Percentiles rank a stretch among this genome's conserved stretches.
phyloP scores from a whole-genome alignment of 1,140 invertebrate species.

The Leptestheria dahalacensis region DNA sequence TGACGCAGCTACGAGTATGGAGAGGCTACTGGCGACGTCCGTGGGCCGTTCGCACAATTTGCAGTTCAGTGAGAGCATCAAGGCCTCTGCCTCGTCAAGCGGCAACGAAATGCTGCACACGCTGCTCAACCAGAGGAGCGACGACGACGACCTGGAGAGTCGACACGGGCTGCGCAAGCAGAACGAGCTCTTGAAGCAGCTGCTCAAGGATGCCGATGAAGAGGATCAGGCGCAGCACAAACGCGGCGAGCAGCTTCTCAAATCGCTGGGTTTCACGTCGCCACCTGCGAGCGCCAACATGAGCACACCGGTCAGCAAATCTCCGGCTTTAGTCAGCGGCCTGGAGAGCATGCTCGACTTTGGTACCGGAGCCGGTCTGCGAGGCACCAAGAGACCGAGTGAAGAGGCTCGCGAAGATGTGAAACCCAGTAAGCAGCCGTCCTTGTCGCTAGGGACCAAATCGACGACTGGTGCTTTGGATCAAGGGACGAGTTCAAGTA shows the following conservation, averaged over 20 bases:
- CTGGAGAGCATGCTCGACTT: constrained; percentile 1
- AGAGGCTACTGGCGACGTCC: constrained; percentile 32
- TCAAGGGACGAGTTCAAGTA: constrained; percentile 21
- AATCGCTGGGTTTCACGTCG: constrained; percentile 41
- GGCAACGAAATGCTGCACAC: constrained; percentile 56
- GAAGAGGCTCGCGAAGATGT: constrained; percentile 43
- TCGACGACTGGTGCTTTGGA: constrained; percentile 16
- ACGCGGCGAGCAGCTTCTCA: constrained; percentile 33
- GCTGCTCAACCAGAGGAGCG: constrained; percentile 69
- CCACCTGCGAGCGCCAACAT: constrained; percentile 13
- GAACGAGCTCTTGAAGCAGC: constrained; percentile 60
- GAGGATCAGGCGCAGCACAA: constrained; percentile 8
- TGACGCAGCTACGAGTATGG: constrained; percentile 29
- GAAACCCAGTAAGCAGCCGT: constrained; percentile 12
- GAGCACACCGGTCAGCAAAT: constrained; percentile 10
- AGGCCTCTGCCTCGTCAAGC: constrained; percentile 22
- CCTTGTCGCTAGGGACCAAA: constrained; percentile 16
- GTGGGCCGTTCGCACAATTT: constrained; percentile 46
- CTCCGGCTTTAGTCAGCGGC: neutral
- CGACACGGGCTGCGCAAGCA: constrained; percentile 30
- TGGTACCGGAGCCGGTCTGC: constrained; percentile 29
- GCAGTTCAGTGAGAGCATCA: constrained; percentile 15
- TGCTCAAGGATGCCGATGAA: constrained; percentile 38
- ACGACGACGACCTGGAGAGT: constrained; percentile 53
- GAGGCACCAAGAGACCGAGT: constrained; percentile 41